Conservation (phyloP, 1,140 invertebrate genomes). For the Caenorhabditis inopinata region DNA sequence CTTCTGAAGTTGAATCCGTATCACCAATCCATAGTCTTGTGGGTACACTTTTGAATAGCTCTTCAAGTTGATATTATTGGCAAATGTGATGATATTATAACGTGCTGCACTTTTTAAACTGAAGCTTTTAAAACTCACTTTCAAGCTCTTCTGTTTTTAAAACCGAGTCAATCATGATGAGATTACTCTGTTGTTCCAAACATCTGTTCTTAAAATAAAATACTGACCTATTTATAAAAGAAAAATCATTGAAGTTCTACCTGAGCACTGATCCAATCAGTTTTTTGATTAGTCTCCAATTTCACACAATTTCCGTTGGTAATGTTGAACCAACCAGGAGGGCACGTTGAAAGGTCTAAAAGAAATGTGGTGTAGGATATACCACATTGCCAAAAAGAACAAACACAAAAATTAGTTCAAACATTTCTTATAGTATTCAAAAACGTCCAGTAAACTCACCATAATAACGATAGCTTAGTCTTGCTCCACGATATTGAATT, state of each 20-base stretch:
- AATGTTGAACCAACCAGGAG: neutral
- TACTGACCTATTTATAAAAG: too few species aligned
- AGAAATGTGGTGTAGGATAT: neutral
- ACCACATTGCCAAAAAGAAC: too few species aligned
- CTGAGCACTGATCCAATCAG: neutral
- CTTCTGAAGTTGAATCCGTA: constrained; percentile 20
- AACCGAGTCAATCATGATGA: neutral
- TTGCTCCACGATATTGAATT: neutral
- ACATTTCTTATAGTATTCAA: too few species aligned
- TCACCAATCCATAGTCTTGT: constrained; percentile 9
- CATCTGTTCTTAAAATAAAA: constrained; percentile 4
- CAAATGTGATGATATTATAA: neutral
- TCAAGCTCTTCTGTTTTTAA: neutral
- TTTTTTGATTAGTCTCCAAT: neutral
- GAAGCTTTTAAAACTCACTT: neutral
- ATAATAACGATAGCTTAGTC: neutral
- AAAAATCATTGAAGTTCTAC: too few species aligned
- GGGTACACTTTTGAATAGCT: neutral
- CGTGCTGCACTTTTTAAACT: too few species aligned
- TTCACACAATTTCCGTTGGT: neutral
- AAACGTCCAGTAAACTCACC: too few species aligned
- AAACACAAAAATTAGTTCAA: too few species aligned
- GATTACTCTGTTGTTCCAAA: constrained; percentile 11
- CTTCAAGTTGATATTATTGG: neutral
- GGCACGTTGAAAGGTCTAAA: neutral